Evolutionary conservation across 2,797 vertebrate genomes (phyloP).

Genomic region (Oceanodroma leucorhoa): DNA sequence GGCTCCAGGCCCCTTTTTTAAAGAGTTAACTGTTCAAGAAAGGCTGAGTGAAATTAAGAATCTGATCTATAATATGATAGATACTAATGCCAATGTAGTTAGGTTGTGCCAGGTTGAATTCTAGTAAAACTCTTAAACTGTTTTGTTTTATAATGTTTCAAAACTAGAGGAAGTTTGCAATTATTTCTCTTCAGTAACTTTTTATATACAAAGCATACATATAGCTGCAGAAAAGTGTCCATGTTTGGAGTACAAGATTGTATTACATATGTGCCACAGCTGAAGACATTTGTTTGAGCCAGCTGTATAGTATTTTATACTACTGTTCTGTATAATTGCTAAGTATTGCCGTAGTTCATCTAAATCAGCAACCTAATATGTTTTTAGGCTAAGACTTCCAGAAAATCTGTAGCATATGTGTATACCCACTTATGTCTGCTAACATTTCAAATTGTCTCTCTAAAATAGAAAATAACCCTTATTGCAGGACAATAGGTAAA

Average conservation of each 20-base stretch:
- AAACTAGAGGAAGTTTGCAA: not conserved
- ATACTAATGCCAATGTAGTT: not conserved
- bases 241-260: not conserved
- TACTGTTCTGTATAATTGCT: not conserved
- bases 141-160: not conserved
- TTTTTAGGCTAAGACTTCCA: not conserved
- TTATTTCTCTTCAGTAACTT: not conserved
- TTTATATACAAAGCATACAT: not conserved
- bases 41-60: not conserved
- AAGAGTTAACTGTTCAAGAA: not conserved
- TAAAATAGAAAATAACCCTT: not conserved
- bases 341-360: not conserved
- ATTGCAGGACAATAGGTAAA: not conserved
- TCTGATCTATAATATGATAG: not conserved
- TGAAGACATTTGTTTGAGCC: not conserved
- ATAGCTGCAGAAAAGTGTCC: not conserved
- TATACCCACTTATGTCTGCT: not conserved
- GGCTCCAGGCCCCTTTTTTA: not conserved
- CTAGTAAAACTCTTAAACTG: not conserved
- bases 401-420: not conserved
- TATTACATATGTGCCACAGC: not conserved
- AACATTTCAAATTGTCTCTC: not conserved
- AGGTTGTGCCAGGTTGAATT: not conserved
- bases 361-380: not conserved
- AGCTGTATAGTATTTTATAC: not conserved